A percentile compares a stretch with the other conserved stretches of the same genome.
phyloP scores from a whole-genome alignment of 2,113 vertebrate species.

The Scophthalmus maximus region DNA sequence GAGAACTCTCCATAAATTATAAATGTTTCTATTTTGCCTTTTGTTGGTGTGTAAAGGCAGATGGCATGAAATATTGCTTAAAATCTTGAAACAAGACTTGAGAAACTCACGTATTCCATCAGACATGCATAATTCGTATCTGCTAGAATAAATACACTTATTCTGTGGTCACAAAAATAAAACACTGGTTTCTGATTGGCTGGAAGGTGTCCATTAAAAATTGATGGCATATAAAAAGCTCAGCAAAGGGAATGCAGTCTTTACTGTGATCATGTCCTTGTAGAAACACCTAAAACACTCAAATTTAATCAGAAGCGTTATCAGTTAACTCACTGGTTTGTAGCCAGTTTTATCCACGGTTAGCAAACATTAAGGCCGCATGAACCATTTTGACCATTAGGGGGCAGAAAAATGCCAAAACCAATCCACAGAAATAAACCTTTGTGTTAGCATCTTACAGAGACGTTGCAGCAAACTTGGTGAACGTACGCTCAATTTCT shows the following conservation, averaged over 20 bases:
- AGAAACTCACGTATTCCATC: slow-evolving; percentile 16
- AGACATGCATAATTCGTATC: slow-evolving; percentile 8
- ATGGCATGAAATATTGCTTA: slow-evolving; percentile 14
- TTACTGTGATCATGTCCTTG: not conserved
- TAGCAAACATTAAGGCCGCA: no score
- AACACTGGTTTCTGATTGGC: not conserved
- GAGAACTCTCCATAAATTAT: slow-evolving; percentile 35
- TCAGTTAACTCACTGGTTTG: not conserved
- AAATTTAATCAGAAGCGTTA: not conserved
- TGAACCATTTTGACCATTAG: no score
- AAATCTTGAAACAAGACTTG: slow-evolving; percentile 21
- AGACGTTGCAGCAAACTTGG: no score
- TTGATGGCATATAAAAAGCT: not conserved
- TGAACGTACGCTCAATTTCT: no score
- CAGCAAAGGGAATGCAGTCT: not conserved
- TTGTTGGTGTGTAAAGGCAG: slow-evolving; percentile 38
- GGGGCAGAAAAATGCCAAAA: no score
- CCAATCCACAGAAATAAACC: no score
- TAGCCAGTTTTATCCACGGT: not conserved
- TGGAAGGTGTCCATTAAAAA: not conserved
- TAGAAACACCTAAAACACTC: not conserved
- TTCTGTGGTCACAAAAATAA: not conserved
- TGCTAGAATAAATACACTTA: not conserved
- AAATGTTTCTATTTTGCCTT: slow-evolving; percentile 26
- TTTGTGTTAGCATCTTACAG: no score